A percentile compares a stretch with the other conserved stretches of the same genome.
phyloP scores from a whole-genome alignment of 23 tunicate species.

The Styela clava region DNA sequence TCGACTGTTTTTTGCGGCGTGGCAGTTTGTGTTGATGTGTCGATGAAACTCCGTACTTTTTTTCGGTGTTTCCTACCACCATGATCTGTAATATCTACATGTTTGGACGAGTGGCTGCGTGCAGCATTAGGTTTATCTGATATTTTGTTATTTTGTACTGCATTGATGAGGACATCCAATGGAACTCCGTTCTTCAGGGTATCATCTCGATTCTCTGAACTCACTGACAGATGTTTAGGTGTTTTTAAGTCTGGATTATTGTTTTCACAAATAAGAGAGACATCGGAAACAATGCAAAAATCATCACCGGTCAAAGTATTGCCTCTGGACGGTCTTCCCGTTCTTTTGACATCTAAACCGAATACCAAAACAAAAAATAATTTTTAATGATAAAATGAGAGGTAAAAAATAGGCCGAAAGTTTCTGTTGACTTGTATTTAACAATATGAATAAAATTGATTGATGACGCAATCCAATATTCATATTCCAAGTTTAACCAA shows the following conservation, averaged over 20 bases:
- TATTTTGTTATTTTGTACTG: background rate
- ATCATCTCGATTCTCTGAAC: constrained; percentile 24
- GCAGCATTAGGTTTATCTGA: background rate
- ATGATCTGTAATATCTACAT: background rate
- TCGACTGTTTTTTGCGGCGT: background rate
- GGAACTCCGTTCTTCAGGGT: constrained; percentile 22
- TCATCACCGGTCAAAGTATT: constrained; percentile 16
- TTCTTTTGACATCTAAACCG: background rate
- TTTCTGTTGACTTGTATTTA: no score
- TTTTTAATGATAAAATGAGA: background rate
- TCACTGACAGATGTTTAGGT: constrained; percentile 2
- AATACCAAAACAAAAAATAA: no score
- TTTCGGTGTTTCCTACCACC: constrained; percentile 6
- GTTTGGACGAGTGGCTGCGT: no score
- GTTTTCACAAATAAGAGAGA: background rate
- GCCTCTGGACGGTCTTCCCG: constrained; percentile 11
- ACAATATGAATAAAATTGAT: no score
- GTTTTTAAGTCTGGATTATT: constrained; percentile 6
- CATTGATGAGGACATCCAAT: background rate
- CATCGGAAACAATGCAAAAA: constrained; percentile 8
- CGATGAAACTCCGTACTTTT: constrained; percentile 12
- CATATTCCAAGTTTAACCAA: no score
- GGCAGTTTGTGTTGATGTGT: constrained; percentile 15
- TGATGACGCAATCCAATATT: no score
- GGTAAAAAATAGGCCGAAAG: no score